Percentiles rank a stretch among this genome's conserved stretches.
Evolutionary conservation across 1,140 invertebrate genomes (phyloP).

Genomic region (Watersipora subatra): DNA sequence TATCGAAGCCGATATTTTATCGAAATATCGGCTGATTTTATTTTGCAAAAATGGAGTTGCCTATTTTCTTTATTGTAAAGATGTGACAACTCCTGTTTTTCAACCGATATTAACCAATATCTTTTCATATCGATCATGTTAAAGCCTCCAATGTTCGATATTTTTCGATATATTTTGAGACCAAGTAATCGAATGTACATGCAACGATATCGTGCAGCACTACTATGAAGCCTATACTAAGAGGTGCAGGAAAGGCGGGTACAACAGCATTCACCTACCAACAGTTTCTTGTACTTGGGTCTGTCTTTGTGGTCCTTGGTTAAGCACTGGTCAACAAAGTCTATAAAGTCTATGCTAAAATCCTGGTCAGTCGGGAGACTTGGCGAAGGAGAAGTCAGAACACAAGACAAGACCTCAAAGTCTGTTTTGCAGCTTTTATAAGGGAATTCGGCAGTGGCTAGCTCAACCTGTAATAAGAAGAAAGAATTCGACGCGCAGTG

Average conservation of each 20-base stretch:
- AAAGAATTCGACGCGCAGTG: neutral
- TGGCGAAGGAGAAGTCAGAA: constrained; percentile 37
- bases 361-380: constrained; percentile 23
- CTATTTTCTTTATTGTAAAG: no score
- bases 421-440: constrained; percentile 40
- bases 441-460: constrained; percentile 40
- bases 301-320: constrained; percentile 78
- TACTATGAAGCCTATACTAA: neutral
- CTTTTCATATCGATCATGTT: neutral
- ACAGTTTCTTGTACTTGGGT: constrained; percentile 82
- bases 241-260: neutral
- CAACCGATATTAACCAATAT: neutral
- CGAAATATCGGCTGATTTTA: no score
- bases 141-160: neutral
- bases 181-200: neutral
- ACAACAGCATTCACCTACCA: constrained; percentile 49
- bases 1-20: no score
- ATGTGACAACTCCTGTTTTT: no score
- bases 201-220: neutral
- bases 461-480: constrained; percentile 46
- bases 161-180: neutral
- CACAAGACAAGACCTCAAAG: constrained; percentile 40
- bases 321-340: constrained; percentile 47
- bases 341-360: constrained; percentile 35
- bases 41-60: no score